Evolutionary conservation across 2,113 vertebrate genomes (phyloP).

Genomic region (Chunga burmeisteri): DNA sequence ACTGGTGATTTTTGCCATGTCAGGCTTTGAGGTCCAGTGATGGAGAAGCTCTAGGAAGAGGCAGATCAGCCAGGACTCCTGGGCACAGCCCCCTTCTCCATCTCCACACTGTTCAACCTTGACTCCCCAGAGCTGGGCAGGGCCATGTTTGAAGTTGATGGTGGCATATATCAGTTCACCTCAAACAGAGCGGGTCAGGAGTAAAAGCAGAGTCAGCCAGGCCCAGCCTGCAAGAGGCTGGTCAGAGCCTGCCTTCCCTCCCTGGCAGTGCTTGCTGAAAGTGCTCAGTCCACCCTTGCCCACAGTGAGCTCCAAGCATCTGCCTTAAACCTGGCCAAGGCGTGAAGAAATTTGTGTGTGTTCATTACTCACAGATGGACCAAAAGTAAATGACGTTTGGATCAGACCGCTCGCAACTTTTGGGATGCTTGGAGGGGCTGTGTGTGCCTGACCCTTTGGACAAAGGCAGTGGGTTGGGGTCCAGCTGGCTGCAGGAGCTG

Average conservation of each 20-base stretch:
- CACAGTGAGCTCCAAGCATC: not conserved
- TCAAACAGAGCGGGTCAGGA: not conserved
- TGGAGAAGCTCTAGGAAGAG: not conserved
- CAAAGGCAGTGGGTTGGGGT: not conserved
- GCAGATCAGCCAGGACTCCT: not conserved
- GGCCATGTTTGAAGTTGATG: rapidly evolving
- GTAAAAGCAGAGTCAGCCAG: not conserved
- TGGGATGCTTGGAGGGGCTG: not conserved
- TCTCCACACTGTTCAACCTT: rapidly evolving
- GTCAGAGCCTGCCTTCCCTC: not conserved
- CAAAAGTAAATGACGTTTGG: not conserved
- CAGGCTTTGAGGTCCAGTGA: not conserved
- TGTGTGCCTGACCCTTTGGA: not conserved
- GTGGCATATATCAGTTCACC: not conserved
- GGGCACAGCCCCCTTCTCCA: not conserved
- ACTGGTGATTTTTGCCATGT: not conserved
- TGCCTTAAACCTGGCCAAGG: not conserved
- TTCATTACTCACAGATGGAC: not conserved
- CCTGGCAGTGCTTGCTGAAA: not conserved
- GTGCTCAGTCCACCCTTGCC: not conserved
- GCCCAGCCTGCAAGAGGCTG: not conserved
- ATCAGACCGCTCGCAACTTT: not conserved
- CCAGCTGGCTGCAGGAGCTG: not conserved
- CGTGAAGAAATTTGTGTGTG: not conserved
- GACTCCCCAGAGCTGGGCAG: not conserved